Base-by-base conservation (phyloP, 2,888 invertebrate genomes). In the Pseudococcus jackbeardsleyi region DNA sequence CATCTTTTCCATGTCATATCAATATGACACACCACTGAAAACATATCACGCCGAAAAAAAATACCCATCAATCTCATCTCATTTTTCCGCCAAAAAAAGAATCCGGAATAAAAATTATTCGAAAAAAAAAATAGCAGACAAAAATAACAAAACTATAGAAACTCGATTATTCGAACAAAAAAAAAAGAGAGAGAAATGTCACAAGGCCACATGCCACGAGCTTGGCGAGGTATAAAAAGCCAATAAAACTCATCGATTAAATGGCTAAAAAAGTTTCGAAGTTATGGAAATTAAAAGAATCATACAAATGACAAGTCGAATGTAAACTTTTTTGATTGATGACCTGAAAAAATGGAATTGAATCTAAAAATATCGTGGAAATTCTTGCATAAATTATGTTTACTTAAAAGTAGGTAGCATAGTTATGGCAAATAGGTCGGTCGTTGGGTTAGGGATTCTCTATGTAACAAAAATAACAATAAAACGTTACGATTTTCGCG, bases 301-400 rank as follows among this genome's bases (percentile, higher is more conserved):
- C 59, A 19, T 59, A 59, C 59, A 33, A 19, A 59, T 59, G 59
- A 59, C 19, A 59, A 59, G 7, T 3, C 9, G 19, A 9, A 59
- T 6, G 68, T 72, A 72, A 72, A 72, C 68, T 33, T 72, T 72
- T 72, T 72, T 72, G 68, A 72, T 72, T 72, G 68, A 72, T 72
- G 68, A 59, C 19, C 19, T 11, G 33, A 72, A 72, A 72, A 59
- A 59, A 59, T 59, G 59, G 59, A 59, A 59, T 59, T 59, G 19
- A 9, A 59, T 59, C 59, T 59, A 59, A 59, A 59, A 59, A 59
- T 59, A 59, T 59, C 59, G 59, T 59, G 59, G 19, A 59, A 59
- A 59, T 59, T 59, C 19, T 59, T 9, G 59, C 59, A 59, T 59
- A 59, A 59, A 59, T 59, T 59, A 59, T 19, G 9, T 59, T 59